Conservation (phyloP, 2,113 vertebrate genomes). For the Platysternon megacephalum region DNA sequence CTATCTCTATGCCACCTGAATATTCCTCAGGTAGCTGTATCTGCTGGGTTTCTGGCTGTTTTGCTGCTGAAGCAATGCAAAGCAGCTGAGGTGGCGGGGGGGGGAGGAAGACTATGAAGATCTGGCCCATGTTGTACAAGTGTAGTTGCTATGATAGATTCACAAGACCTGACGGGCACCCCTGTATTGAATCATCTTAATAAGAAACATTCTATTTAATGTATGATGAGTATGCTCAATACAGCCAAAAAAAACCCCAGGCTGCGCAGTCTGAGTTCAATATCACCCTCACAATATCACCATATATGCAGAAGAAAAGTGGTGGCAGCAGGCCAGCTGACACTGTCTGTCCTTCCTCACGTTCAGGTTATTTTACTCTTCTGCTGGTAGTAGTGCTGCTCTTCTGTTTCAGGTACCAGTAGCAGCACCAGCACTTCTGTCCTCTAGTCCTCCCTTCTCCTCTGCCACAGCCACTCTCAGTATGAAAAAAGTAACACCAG, state of each 20-base stretch:
- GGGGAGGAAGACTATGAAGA: not conserved
- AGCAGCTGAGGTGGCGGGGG: not conserved
- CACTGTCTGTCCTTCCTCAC: not conserved
- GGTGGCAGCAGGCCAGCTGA: not conserved
- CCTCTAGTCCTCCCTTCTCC: not conserved
- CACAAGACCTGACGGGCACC: not conserved
- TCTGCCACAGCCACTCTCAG: not conserved
- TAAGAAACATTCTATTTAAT: not conserved
- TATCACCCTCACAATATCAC: not conserved
- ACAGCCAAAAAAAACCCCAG: not conserved
- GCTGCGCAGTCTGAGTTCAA: not conserved
- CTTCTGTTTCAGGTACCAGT: fast-evolving
- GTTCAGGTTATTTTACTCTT: not conserved
- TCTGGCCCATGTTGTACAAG: not conserved
- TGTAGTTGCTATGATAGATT: not conserved
- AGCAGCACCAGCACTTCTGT: not conserved
- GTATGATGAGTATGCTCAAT: not conserved
- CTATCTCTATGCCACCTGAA: not conserved
- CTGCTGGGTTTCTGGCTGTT: not conserved
- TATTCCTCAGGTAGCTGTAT: not conserved
- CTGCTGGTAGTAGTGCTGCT: not conserved
- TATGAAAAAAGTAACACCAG: not conserved
- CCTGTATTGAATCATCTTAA: not conserved
- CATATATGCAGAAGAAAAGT: not conserved
- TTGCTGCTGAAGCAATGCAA: not conserved